Evolutionary conservation across 2,888 invertebrate species (phyloP).

Genomic region (Drosophila colorata): DNA sequence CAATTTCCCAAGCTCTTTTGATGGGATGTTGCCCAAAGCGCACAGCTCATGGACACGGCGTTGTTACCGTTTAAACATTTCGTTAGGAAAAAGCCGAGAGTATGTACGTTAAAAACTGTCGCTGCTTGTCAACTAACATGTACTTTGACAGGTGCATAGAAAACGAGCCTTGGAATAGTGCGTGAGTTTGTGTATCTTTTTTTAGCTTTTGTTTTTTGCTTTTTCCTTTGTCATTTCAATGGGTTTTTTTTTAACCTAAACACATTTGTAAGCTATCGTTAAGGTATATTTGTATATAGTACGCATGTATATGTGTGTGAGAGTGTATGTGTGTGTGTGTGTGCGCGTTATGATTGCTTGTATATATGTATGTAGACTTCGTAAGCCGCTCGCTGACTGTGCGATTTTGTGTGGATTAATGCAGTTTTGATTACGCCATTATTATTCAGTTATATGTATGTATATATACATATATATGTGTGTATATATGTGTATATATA

Average conservation of each 20-base stretch:
- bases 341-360: background rate
- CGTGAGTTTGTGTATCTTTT: conserved; percentile 9
- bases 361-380: conserved; percentile 6
- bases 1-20: background rate
- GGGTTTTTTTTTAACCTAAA: conserved; percentile 28
- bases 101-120: background rate
- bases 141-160: conserved; percentile 25
- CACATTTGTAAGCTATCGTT: conserved; percentile 42
- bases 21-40: background rate
- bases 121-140: conserved; percentile 1
- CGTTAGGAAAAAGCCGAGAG: background rate
- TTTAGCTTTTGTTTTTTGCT: too few species aligned
- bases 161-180: conserved; percentile 4
- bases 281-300: conserved; percentile 36
- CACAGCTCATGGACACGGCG: background rate
- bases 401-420: conserved; percentile 15
- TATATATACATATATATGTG: conserved; percentile 33
- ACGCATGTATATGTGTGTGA: conserved; percentile 6
- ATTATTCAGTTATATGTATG: conserved; percentile 40
- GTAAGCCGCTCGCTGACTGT: conserved; percentile 18
- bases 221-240: conserved; percentile 14
- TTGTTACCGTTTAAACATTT: background rate
- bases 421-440: conserved; percentile 61
- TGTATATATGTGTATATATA: conserved; percentile 17
- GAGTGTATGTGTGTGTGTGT: conserved; percentile 4